phyloP scores from a whole-genome alignment of 2,113 vertebrate genomes.

The Acrocephalus arundinaceus region DNA sequence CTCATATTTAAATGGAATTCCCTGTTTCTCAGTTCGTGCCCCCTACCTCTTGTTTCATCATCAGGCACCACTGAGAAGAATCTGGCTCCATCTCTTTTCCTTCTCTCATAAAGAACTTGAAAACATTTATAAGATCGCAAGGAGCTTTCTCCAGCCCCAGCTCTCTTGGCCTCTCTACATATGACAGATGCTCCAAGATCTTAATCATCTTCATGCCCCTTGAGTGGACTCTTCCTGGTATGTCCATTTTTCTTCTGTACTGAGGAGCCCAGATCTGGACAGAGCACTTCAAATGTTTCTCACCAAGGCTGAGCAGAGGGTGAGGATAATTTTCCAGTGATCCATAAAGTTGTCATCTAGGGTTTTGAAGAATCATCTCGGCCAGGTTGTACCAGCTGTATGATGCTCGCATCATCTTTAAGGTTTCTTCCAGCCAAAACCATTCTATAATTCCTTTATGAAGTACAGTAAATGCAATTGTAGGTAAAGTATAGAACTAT shows the following conservation, averaged over 20 bases:
- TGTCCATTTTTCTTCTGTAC: neutral
- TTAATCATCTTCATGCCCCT: neutral
- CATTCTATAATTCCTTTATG: neutral
- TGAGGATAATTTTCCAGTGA: neutral
- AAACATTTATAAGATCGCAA: neutral
- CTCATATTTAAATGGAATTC: neutral
- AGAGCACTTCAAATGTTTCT: neutral
- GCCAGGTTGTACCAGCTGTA: neutral
- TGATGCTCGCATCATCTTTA: neutral
- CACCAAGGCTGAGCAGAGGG: neutral
- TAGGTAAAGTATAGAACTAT: neutral
- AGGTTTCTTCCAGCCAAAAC: neutral
- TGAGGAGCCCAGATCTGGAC: neutral
- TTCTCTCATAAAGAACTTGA: neutral
- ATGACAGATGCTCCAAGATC: neutral
- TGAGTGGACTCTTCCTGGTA: neutral
- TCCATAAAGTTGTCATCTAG: neutral
- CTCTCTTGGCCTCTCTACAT: neutral
- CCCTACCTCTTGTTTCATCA: neutral
- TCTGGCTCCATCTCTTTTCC: neutral
- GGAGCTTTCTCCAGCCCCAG: neutral
- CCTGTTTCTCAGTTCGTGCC: neutral
- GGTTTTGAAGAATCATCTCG: neutral
- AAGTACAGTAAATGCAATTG: neutral
- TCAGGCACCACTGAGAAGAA: fast-evolving